Evolutionary conservation across 2,888 invertebrate species (phyloP), one percentile per base, ranked within the genome.

Genomic region (Archaeoteleia sp.): DNA sequence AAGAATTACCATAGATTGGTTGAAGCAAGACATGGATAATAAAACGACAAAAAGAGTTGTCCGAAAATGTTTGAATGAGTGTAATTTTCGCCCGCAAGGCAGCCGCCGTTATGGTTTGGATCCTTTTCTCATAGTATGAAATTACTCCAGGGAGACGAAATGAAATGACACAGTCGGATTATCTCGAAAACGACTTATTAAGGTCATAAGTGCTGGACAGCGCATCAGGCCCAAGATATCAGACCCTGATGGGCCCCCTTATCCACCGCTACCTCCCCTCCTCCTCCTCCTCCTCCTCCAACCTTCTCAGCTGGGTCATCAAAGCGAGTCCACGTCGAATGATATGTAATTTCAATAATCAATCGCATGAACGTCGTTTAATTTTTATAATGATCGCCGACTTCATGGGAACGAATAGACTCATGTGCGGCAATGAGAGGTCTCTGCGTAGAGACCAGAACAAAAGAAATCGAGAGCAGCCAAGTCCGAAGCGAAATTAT

Each of bases 311-410:
- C 23, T 27, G 40, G 32, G 48, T 25, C 66, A 53, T 49, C 60
- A 60, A 60, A 66, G 48, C 49, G 48, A 62, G 34, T 48, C 45
- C 58, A 45, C 37, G 48, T 23, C 46, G 61, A 72, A 76, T 74
- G 74, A 76, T 73, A 76, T 79, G 77, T 84, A 83, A 85, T 85
- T 83, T 84, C 79, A 78, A 85, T 83, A 82, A 85, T 85, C 84
- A 85, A 85, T 84, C 84, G 83, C 72, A 84, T 84, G 85, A 84
- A 82, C 83, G 82, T 83, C 84, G 83, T 84, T 85, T 85, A 84
- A 85, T 85, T 84, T 85, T 82, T 82, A 81, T 82, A 83, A 85
- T 82, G 79, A 83, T 74, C 72, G 67, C 74, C 72, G 74, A 74
- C 74, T 67, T 74, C 75, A 75, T 77, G 78, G 76, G 79, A 78